Base-by-base conservation (phyloP, 2,797 vertebrate genomes). In the Margarornis squamiger region DNA sequence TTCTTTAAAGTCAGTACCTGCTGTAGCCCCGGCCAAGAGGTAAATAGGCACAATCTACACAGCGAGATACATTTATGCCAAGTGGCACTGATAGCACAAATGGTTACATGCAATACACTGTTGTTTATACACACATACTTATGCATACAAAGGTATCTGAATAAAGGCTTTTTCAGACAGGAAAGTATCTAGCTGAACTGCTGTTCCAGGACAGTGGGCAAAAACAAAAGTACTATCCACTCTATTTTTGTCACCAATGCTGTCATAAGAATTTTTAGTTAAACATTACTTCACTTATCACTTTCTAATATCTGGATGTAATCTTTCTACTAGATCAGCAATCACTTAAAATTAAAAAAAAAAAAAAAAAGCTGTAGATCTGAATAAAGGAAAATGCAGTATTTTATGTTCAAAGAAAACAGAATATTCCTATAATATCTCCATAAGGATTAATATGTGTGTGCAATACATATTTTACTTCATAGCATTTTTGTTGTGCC, bases 1-100 rank as follows among this genome's bases (percentile, higher is more conserved):
- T 75, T 32, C 73, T 79, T 85, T 92, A 88, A 91, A 94, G 61
- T 82, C 38, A 68, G 71, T 81, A 90, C 41, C 32, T 95, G 45
- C 68, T 96, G 49, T 88, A 94, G 43, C 54, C 80, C 88, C 93
- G 92, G 79, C 46, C 10, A 88, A 73, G 32, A 95, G 87, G 81
- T 91, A 93, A 96, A 91, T 38, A 93, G 48, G 49, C 72, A 92
- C 70, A 80, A 72, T 66, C 70, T 83, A 76, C 59, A 54, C 27
- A 90, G 76, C 39, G 59, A 68, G 72, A 63, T 90, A 46, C 72
- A 20, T 22, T 74, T 91, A 57, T 46, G 86, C 29, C 10, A 82
- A 76, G 54, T 34, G 45, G 21, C 78, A 15, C 36, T 34, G 39
- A 77, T 41, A 96, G 65, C 24, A 83, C 46, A 72, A 93, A 73